Base-by-base conservation (phyloP, 2,888 invertebrate genomes). In the Tridacna gigas region DNA sequence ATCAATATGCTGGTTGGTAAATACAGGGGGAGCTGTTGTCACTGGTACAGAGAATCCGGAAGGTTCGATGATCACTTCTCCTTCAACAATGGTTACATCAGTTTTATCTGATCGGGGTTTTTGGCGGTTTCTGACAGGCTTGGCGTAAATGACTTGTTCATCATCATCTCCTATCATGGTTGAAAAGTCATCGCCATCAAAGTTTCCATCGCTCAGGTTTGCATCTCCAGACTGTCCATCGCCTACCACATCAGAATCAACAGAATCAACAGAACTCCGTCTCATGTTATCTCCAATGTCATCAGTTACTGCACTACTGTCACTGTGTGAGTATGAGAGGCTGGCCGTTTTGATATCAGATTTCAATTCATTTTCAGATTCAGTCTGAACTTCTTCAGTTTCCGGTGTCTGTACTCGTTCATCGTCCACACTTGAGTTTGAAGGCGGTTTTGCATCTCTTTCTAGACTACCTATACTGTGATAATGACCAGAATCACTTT, bases 401-500 rank as follows among this genome's bases (percentile, higher is more conserved):
- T 37, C 37, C 37, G 37, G 37, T 37, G 37, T 37, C 37, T 37
- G 37, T 37, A 37, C 37, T 7, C 37, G 37, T 37, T 37, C 37
- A 56, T 56, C 56, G 15, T 56, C 56, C 15, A 20, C 56, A 56
- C 15, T 20, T 3, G 3, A 11, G 15, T 20, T 28, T 4, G 12
- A 48, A 5, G n/a, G 25, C 12, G 67, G 77, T 63, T 75, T 75
- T 22, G 65, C 7, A 56, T 77, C 56, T 22, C 78, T 61, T 13
- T 78, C 78, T n/a, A 78, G 26, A 61, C 78, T 78, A 13, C 78
- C 78, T 22, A 78, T 78, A 45, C 71, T 69, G 3, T 45, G 45
- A 26, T 78, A 78, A 26, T 78, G 78, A n/a, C 71, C 78, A 22
- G 61, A 47, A 7, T 78, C 78, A 22, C 37, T 63, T 15, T 48